A percentile compares a stretch with the other conserved stretches of the same genome.
These are phyloP conservation scores for Sebastes paucispinis DNA, from an alignment of 2,797 vertebrate genomes.

Conservation along the genomic window DNA sequence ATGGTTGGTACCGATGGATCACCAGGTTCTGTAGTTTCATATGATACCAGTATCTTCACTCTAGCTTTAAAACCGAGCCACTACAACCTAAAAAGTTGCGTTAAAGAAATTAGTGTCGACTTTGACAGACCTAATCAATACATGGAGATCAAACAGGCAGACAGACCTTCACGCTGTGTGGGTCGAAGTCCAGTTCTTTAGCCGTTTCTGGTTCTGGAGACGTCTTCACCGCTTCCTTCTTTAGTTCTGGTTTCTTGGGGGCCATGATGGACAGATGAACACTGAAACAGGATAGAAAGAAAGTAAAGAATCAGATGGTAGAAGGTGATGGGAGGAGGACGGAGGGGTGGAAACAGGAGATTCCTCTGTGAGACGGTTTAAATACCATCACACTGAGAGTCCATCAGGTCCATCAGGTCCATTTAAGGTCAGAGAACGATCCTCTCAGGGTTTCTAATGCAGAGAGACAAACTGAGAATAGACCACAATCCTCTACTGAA, in stretches of 20 bases:
- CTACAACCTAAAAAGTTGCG: too few relatives aligned
- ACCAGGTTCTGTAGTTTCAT: too few relatives aligned
- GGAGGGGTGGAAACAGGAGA: too few relatives aligned
- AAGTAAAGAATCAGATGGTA: too few relatives aligned
- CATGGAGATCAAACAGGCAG: too few relatives aligned
- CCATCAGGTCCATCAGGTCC: not conserved
- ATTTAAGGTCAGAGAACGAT: not conserved
- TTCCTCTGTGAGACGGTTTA: not conserved
- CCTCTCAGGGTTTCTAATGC: not conserved
- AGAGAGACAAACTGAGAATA: constrained; percentile 23
- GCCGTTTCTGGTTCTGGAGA: not conserved
- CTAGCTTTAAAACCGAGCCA: not conserved
- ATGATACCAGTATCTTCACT: not conserved
- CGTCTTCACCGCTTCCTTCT: not conserved
- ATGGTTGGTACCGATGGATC: too few relatives aligned
- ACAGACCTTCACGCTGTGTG: not conserved
- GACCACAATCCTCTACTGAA: constrained; percentile 9
- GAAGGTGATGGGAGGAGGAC: too few relatives aligned
- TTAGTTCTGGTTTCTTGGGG: not conserved
- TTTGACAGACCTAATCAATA: too few relatives aligned
- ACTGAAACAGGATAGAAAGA: not conserved
- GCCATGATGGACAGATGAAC: not conserved
- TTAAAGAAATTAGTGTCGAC: too few relatives aligned
- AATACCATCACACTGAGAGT: not conserved
- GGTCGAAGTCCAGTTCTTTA: not conserved